Conservation (phyloP, 2,113 vertebrate species). For the Crypturellus undulatus region DNA sequence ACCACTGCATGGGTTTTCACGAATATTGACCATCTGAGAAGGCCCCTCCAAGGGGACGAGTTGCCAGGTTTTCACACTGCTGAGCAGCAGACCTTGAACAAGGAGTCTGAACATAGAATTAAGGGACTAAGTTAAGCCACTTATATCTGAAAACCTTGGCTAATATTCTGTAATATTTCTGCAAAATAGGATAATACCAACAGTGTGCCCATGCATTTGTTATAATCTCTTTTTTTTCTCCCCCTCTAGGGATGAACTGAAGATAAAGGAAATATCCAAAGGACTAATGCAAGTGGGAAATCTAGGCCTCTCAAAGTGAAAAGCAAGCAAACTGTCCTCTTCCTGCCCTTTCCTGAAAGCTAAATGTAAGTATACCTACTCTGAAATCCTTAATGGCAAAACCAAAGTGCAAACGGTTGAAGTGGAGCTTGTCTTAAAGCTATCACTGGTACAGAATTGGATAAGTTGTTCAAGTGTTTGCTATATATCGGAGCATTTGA, state of each 20-base stretch:
- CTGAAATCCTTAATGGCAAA: slow-evolving; percentile 41
- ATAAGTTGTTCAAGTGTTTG: slow-evolving; percentile 40
- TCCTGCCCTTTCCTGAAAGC: slow-evolving; percentile 5
- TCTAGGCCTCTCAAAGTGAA: slow-evolving; percentile 5
- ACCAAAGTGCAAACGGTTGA: slow-evolving; percentile 41
- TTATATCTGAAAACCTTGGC: background rate
- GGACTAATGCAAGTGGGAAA: slow-evolving; percentile 21
- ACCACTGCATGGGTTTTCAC: slow-evolving; percentile 38
- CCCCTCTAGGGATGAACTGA: slow-evolving; percentile 41
- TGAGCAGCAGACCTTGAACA: slow-evolving; percentile 33
- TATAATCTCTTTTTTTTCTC: slow-evolving; percentile 23
- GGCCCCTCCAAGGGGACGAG: background rate
- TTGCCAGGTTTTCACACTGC: slow-evolving; percentile 41
- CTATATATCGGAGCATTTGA: slow-evolving; percentile 43
- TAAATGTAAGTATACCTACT: slow-evolving; percentile 79
- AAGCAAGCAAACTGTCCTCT: background rate
- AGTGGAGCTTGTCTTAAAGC: slow-evolving; percentile 60
- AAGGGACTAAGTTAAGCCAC: background rate
- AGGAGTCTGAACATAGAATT: background rate
- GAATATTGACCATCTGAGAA: background rate
- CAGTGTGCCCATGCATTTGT: background rate
- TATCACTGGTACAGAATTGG: slow-evolving; percentile 5
- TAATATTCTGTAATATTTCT: background rate
- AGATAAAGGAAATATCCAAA: slow-evolving; percentile 12
- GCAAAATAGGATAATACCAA: background rate